phyloP scores from a whole-genome alignment of 1,140 invertebrate genomes.

The Cyclina sinensis region DNA sequence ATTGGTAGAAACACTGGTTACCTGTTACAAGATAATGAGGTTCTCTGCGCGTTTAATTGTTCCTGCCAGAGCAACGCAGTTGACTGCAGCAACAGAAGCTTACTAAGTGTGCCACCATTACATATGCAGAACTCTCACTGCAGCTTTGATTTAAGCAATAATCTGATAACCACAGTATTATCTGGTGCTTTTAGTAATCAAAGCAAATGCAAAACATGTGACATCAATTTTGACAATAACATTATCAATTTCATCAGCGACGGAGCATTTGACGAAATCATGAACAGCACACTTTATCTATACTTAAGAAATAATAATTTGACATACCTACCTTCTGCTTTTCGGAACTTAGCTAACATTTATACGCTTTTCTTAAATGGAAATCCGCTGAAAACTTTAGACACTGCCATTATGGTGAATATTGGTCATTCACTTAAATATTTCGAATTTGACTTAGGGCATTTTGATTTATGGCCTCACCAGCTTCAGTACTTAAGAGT shows the following conservation, averaged over 20 bases:
- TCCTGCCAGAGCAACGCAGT: background rate
- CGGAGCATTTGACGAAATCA: background rate
- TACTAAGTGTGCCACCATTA: background rate
- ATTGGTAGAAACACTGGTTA: background rate
- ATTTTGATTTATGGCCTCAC: background rate
- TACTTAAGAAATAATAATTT: background rate
- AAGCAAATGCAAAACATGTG: background rate
- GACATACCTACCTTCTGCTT: background rate
- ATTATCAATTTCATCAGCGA: background rate
- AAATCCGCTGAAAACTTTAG: background rate
- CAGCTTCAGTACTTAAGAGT: background rate
- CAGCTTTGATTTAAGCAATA: background rate
- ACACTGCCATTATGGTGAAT: background rate
- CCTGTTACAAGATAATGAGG: background rate
- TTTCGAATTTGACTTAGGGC: background rate
- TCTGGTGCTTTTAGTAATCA: background rate
- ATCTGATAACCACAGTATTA: background rate
- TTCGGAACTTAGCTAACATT: background rate
- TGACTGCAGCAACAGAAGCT: background rate
- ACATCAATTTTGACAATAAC: background rate
- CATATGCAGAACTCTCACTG: background rate
- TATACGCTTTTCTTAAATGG: background rate
- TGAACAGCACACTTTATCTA: background rate
- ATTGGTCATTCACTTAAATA: background rate
- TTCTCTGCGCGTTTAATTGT: background rate